These are phyloP conservation scores for Crenuchus spilurus DNA, from an alignment of 2,797 vertebrate genomes.

Conservation along the genomic window DNA sequence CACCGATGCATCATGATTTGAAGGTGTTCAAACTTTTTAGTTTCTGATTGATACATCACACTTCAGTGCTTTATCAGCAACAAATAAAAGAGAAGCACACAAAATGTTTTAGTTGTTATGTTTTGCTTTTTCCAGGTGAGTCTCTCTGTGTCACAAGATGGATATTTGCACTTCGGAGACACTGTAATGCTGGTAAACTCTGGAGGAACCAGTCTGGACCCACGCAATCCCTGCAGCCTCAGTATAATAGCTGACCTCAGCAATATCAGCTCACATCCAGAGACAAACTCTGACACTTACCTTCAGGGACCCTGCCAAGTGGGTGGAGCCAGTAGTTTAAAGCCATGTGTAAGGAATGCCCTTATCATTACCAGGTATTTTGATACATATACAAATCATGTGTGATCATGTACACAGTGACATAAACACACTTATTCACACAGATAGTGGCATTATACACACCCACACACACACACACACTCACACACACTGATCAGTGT, in stretches of 20 bases:
- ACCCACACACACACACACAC: not conserved
- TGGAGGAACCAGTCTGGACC: slow-evolving; percentile 44
- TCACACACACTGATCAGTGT: slow-evolving; percentile 3
- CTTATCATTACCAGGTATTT: slow-evolving; percentile 85
- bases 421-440: not conserved
- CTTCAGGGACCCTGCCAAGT: slow-evolving; percentile 76
- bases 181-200: slow-evolving; percentile 83
- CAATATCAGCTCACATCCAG: slow-evolving; percentile 47
- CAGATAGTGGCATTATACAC: too few species aligned
- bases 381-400: not conserved
- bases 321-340: slow-evolving; percentile 66
- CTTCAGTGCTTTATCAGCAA: too few species aligned
- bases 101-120: too few species aligned
- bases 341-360: slow-evolving; percentile 78
- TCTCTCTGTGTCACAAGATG: slow-evolving; percentile 79
- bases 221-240: slow-evolving; percentile 63
- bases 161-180: slow-evolving; percentile 84
- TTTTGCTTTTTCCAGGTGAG: slow-evolving; percentile 70
- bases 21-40: too few species aligned
- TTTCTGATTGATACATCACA: too few species aligned
- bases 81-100: too few species aligned
- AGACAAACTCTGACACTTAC: not conserved
- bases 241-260: slow-evolving; percentile 78
- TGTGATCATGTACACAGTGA: not conserved
- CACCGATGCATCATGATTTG: too few species aligned